Conservation (phyloP, 2,888 invertebrate genomes). For the Zelleria hepariella region DNA sequence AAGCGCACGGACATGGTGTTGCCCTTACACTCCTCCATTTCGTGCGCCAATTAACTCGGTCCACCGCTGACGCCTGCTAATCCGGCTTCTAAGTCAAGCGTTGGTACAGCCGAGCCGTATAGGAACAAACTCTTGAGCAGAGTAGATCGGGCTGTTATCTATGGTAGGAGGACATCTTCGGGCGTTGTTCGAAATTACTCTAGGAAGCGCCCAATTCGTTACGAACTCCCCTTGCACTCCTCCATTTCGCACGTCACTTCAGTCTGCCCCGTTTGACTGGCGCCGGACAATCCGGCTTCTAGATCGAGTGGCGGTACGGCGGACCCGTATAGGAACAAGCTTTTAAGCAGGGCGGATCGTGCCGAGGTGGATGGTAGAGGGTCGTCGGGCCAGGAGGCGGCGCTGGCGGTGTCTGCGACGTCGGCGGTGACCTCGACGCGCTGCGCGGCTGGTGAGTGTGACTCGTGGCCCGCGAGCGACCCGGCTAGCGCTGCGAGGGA, state of each 20-base stretch:
- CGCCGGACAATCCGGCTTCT: conserved; percentile 28
- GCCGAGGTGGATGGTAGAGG: conserved; percentile 40
- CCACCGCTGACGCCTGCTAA: conserved; percentile 6
- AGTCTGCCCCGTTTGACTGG: conserved; percentile 6
- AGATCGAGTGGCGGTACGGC: conserved; percentile 40
- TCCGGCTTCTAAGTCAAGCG: conserved; percentile 43
- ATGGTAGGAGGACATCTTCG: conserved; percentile 39
- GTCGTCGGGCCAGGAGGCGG: conserved; percentile 46
- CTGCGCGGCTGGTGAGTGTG: conserved; percentile 31
- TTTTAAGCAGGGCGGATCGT: conserved; percentile 40
- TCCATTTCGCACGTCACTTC: background rate
- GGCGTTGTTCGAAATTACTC: background rate
- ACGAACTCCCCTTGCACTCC: background rate
- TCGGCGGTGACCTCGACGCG: conserved; percentile 40
- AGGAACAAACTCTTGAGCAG: conserved; percentile 51
- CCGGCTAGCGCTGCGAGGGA: conserved; percentile 61
- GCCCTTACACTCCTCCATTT: no score
- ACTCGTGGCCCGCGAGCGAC: conserved; percentile 49
- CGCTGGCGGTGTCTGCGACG: conserved; percentile 42
- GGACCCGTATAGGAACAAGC: conserved; percentile 58
- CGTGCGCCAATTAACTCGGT: no score
- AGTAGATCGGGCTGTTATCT: conserved; percentile 41
- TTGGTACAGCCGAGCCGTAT: conserved; percentile 50
- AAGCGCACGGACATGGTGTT: no score
- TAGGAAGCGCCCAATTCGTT: background rate